Percentiles rank a stretch among this genome's conserved stretches.
Conservation (phyloP, 2,888 invertebrate species). For the Teleogryllus oceanicus region DNA sequence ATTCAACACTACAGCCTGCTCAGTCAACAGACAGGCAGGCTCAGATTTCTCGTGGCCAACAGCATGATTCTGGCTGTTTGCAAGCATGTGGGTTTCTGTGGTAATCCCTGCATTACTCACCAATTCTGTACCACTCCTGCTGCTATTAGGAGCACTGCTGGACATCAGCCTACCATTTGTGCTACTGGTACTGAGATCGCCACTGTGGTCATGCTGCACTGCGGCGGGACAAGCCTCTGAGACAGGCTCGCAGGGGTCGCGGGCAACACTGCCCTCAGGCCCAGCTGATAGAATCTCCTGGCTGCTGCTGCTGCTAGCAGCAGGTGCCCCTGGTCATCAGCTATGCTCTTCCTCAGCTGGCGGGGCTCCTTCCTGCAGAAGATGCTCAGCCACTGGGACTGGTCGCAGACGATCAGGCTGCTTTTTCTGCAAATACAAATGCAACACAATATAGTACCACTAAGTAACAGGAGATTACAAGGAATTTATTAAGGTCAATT, state of each 20-base stretch:
- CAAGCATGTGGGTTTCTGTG: background rate
- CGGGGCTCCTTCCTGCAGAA: slow-evolving; percentile 49
- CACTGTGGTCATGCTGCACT: background rate
- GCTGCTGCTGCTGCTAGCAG: slow-evolving; percentile 32
- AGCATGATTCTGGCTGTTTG: background rate
- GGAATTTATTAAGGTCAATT: background rate
- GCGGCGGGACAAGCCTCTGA: background rate
- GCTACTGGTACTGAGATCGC: slow-evolving; percentile 4
- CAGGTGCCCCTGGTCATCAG: slow-evolving; percentile 35
- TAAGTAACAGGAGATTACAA: slow-evolving; percentile 43
- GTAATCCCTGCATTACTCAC: background rate
- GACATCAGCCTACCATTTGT: background rate
- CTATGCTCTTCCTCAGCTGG: slow-evolving; percentile 34
- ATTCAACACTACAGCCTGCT: background rate
- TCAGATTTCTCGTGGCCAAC: background rate
- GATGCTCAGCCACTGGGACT: slow-evolving; percentile 69
- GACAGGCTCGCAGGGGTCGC: background rate
- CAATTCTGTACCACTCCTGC: background rate
- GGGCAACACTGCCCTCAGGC: background rate
- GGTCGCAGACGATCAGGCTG: slow-evolving; percentile 72
- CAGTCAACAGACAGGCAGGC: background rate
- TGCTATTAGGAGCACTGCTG: background rate
- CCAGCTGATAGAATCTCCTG: slow-evolving; percentile 30
- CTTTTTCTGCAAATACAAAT: slow-evolving; percentile 61
- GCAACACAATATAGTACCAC: slow-evolving; percentile 47